A percentile compares a stretch with the other conserved stretches of the same genome.
Conservation (phyloP, 2,113 vertebrate species). For the Mola mola region DNA sequence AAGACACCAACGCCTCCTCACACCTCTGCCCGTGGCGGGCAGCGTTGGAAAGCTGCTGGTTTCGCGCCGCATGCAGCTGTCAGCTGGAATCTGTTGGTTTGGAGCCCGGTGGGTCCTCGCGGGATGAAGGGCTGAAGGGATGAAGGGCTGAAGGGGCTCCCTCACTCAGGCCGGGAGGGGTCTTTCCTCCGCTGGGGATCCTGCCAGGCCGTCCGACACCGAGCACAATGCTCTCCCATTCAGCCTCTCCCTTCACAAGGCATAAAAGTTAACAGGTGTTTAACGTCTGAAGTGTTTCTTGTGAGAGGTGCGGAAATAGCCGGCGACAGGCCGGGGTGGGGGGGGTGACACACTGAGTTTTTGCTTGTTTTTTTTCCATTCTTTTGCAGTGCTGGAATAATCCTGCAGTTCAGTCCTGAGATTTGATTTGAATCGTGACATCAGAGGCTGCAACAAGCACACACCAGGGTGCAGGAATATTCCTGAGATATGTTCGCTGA, state of each 20-base stretch:
- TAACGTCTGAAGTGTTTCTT: conserved; percentile 74
- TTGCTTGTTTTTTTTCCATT: conserved; percentile 3
- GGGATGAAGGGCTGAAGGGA: conserved; percentile 46
- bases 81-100: conserved; percentile 51
- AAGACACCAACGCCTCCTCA: conserved; percentile 23
- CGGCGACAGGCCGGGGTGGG: conserved; percentile 68
- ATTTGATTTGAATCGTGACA: conserved; percentile 34
- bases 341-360: not conserved
- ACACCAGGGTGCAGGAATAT: conserved; percentile 11
- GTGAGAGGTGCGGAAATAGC: conserved; percentile 59
- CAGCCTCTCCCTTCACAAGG: conserved; percentile 69
- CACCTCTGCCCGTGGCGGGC: conserved; percentile 25
- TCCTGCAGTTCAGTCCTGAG: conserved; percentile 21
- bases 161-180: conserved; percentile 51
- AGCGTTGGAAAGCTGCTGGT: conserved; percentile 59
- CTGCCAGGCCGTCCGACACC: conserved; percentile 52
- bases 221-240: conserved; percentile 71
- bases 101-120: conserved; percentile 45
- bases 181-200: conserved; percentile 78
- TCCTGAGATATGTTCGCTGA: not conserved
- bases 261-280: conserved; percentile 83
- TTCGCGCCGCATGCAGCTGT: conserved; percentile 71
- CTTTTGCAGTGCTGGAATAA: conserved; percentile 46
- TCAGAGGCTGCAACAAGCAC: conserved; percentile 33
- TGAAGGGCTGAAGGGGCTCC: conserved; percentile 47